Evolutionary conservation across 2,113 vertebrate genomes (phyloP), one percentile per base, ranked within the genome.

Genomic region (Poeciliopsis turrubarensis): DNA sequence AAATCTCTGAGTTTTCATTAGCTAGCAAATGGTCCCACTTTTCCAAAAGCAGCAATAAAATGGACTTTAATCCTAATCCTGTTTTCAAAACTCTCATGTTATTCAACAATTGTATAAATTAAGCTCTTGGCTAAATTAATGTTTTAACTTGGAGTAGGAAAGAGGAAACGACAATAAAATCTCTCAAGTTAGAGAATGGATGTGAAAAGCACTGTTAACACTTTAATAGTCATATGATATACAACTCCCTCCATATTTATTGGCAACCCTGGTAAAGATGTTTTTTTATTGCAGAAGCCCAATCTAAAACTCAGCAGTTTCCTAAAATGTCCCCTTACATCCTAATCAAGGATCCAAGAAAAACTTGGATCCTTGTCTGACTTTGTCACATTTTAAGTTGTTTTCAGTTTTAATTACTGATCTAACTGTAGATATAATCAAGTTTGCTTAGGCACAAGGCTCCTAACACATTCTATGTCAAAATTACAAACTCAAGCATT

Each of bases 21-120:
- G 60, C 32, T 47, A 70, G 44, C 74, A 75, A 86, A 81, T 78
- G 60, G 54, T 70, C 41, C 72, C 67, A 57, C 68, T 77, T 75
- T 27, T 67, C 31, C 19, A 26, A 44, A 65, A 80, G 68, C 32
- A 64, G 62, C 13, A 41, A 78, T 25, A 15, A 15, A 78, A 66
- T 78, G 66, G 60, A 81, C 79, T 85, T 62, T 19, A 66, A 62
- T 75, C 73, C 81, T 31, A 70, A 74, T 83, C 81, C 66, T 77
- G 17, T 69, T 88, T 44, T 66, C 5, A 41, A 66, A 54, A 1
- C 75, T 47, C 44, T 17, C 44, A 47, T 15, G 15, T 81, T 77
- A 77, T 34, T 62, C 63, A 79, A 60, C 19, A 82, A 80, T 64
- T 75, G 68, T 26, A n/a, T 10, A 57, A 69, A 60, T 82, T 81